Evolutionary conservation across 2,888 invertebrate species (phyloP), one percentile per base, ranked within the genome.

Genomic region (Barypeithes pellucidus): DNA sequence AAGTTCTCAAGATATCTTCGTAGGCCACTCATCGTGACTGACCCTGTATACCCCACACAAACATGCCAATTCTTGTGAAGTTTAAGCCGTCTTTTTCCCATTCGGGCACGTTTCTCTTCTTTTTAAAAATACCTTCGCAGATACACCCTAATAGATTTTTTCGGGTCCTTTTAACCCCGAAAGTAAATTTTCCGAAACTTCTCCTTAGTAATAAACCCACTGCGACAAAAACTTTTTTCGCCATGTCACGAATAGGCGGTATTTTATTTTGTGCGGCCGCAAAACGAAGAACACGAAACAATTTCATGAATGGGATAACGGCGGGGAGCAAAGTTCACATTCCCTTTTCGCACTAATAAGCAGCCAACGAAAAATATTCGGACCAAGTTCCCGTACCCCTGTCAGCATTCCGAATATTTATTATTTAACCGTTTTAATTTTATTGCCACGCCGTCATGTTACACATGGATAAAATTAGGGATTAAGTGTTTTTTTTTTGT

Each of bases 221-320:
- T 72, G 72, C 72, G 67, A 72, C 67, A 72, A 67, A 72, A 72
- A 67, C 52, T 60, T 72, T 72, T 71, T 67, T 72, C 22, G 72
- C 72, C 60, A 73, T 68, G 73, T 73, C 68, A 73, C 68, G 67
- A 59, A 67, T 68, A 68, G 68, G 73, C 67, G 68, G 73, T 73
- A 73, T 73, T 73, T 68, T 73, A 73, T 73, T 73, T 68, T 68
- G 63, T 61, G 63, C 62, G 73, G 57, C 62, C 68, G 63, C 68
- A 72, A 72, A 67, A 73, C 73, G 73, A 68, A 73, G 68, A 73
- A 63, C 73, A 73, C 73, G 68, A 68, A 73, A 73, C 73, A 73
- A 73, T 73, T 73, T 73, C 73, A 68, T 73, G 73, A 73, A 73
- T 73, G 73, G 67, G 65, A 52, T 68, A 68, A 65, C 65, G 47